Base-by-base conservation (phyloP, 2,113 vertebrate species). In the Nothocercus julius region DNA sequence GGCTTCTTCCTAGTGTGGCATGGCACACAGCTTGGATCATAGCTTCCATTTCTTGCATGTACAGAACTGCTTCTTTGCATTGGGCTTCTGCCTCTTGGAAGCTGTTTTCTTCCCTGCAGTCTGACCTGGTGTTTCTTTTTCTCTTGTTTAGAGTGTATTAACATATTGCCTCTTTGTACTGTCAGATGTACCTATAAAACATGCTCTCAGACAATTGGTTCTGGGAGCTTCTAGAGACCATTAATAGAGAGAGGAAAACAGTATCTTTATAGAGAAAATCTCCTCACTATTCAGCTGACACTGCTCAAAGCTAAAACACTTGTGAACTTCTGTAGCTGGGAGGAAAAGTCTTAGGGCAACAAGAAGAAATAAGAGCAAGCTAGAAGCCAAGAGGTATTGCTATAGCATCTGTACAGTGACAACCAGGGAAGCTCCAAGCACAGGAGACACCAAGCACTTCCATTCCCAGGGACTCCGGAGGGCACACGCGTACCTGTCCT, bases 141-240 rank as follows among this genome's bases (percentile, higher is more conserved):
- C 92, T 1, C 0, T 62, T 56, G 27, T 8, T 92, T 72, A 85
- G 61, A 89, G 42, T 0, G 2, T 68, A 84, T 94, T 90, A 89
- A 44, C 81, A 76, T 95, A 95, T 94, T 96, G 85, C 82, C 63
- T 91, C 72, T 93, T 73, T 66, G 82, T 82, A 63, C 75, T 94
- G 93, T 93, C 91, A 94, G 15, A 53, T 7, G 58, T 78, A 91
- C 74, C 94, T 84, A 30, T 83, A 69, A 97, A 96, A 87, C 67
- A 53, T 27, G 27, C 38, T 93, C 91, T 91, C 73, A 81, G 87
- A 94, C 72, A 96, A 96, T 82, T 86, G 94, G 83, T 79, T 79
- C 79, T 84, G 91, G 79, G 92, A 96, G 86, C 73, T 91, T 94
- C 82, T 81, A 77, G 88, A 72, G 72, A 54, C 62, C 59, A 34